phyloP scores from a whole-genome alignment of 2,113 vertebrate species.

The Pogona vitticeps region DNA sequence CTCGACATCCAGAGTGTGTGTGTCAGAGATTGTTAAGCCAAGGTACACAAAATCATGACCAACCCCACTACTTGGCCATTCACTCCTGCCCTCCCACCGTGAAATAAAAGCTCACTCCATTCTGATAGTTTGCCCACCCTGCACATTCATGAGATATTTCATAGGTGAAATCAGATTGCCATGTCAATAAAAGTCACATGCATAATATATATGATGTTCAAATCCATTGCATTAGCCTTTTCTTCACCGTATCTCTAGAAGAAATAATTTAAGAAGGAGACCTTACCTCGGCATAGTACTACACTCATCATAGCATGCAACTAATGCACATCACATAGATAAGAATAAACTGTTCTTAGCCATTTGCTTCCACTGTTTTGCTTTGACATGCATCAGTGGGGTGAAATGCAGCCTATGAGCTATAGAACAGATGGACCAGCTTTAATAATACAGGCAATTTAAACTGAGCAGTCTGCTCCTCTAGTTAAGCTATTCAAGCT shows the following conservation, averaged over 20 bases:
- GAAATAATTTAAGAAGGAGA: background rate
- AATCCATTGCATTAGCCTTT: background rate
- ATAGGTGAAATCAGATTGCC: background rate
- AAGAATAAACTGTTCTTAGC: background rate
- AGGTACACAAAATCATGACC: too few species aligned
- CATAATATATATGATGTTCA: background rate
- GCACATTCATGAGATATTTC: background rate
- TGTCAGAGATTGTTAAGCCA: too few species aligned
- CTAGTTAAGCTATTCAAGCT: background rate
- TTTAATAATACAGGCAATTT: conserved; percentile 46
- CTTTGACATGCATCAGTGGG: background rate
- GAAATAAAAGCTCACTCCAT: background rate
- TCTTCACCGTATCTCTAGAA: background rate
- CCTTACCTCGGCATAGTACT: background rate
- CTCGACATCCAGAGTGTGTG: too few species aligned
- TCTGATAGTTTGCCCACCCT: background rate
- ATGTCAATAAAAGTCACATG: background rate
- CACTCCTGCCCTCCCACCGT: background rate
- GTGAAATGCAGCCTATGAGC: conserved; percentile 1
- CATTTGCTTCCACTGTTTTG: background rate
- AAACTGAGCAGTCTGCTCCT: conserved; percentile 21
- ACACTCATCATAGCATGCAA: background rate
- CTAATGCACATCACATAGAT: conserved; percentile 16
- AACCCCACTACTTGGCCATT: background rate
- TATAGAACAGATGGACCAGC: conserved; percentile 23